phyloP scores from a whole-genome alignment of 1,140 invertebrate genomes.

The Venturia canescens region DNA sequence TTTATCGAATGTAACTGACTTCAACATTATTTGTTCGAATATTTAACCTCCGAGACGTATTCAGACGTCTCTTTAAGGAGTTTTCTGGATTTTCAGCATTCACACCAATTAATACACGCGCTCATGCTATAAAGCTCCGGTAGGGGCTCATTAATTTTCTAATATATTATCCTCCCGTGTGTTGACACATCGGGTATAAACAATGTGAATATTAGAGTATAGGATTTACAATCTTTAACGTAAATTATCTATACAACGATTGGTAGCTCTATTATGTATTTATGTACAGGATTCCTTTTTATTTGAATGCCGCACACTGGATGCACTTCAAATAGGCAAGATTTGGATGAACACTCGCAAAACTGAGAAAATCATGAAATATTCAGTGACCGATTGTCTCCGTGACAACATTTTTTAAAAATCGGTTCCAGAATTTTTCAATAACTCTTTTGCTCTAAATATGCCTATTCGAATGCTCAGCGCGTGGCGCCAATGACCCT shows the following conservation, averaged over 20 bases:
- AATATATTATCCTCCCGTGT: slow-evolving; percentile 23
- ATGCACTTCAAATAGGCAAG: not conserved
- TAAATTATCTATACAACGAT: slow-evolving; percentile 34
- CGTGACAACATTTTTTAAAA: not conserved
- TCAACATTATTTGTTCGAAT: too few species aligned
- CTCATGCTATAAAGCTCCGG: too few species aligned
- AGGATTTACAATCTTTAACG: slow-evolving; percentile 36
- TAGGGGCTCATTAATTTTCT: slow-evolving; percentile 3
- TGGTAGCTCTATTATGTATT: slow-evolving; percentile 21
- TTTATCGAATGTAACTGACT: too few species aligned
- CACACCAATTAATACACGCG: too few species aligned
- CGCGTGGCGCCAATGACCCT: not conserved
- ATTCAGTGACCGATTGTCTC: not conserved
- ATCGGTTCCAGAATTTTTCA: not conserved
- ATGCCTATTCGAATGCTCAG: not conserved
- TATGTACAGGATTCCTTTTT: slow-evolving; percentile 31
- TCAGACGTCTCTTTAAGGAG: too few species aligned
- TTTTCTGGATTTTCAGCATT: too few species aligned
- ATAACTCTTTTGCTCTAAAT: not conserved
- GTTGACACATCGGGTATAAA: not conserved
- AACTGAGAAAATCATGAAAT: not conserved
- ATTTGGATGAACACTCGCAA: not conserved
- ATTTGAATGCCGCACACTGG: not conserved
- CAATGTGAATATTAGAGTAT: slow-evolving; percentile 19
- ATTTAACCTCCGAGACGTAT: too few species aligned